Conservation (phyloP, 2,113 vertebrate species). For the Nothobranchius furzeri region DNA sequence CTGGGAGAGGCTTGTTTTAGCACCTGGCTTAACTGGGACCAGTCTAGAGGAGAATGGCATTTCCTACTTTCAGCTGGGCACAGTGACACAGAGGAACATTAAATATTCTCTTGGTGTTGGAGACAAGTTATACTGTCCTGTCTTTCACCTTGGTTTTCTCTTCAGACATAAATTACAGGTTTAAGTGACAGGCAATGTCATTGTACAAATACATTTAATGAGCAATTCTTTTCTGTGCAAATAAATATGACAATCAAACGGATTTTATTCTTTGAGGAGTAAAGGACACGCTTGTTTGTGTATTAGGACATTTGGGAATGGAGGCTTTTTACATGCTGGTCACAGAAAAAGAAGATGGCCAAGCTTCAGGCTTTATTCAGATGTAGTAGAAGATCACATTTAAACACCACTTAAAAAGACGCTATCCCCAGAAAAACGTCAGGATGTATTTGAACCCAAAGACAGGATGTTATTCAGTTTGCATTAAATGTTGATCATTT, state of each 20-base stretch:
- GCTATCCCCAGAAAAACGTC: neutral
- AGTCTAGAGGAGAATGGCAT: conserved; percentile 18
- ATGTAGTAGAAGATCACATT: neutral
- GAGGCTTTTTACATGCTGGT: neutral
- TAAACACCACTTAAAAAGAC: neutral
- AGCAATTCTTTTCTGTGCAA: neutral
- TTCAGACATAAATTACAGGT: conserved; percentile 16
- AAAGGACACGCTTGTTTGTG: neutral
- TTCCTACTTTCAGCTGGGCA: conserved; percentile 39
- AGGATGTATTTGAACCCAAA: no score
- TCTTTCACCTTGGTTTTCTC: conserved; percentile 7
- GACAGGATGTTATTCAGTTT: no score
- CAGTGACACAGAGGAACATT: conserved; percentile 13
- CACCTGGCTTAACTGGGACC: conserved; percentile 12
- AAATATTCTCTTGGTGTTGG: conserved; percentile 31
- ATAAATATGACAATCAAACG: conserved; percentile 1
- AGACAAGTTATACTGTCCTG: conserved; percentile 24
- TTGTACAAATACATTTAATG: conserved; percentile 33
- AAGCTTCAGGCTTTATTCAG: neutral
- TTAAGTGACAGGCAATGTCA: conserved; percentile 15
- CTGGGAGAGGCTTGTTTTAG: no score
- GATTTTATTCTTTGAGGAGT: neutral
- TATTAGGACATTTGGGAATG: neutral
- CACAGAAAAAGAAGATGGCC: neutral
- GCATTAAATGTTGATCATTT: no score